phyloP scores from a whole-genome alignment of 1,140 invertebrate genomes.

The Caenorhabditis briggsae region DNA sequence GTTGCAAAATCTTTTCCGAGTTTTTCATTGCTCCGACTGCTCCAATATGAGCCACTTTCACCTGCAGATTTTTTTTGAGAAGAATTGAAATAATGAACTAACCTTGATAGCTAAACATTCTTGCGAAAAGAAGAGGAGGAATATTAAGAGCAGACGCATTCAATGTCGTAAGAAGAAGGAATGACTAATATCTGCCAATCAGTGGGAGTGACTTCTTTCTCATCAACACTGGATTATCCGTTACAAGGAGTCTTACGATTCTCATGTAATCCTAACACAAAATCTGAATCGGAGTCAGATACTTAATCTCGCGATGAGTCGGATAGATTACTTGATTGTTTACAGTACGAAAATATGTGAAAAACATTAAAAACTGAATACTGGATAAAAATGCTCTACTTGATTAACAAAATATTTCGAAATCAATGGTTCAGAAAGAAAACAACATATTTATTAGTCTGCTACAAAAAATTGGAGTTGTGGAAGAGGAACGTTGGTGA shows the following conservation, averaged over 20 bases:
- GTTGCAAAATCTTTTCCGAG: slow-evolving; percentile 66
- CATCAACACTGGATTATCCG: not conserved
- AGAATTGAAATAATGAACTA: not conserved
- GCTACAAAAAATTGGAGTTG: no score
- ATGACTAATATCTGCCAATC: slow-evolving; percentile 16
- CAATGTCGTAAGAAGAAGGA: not conserved
- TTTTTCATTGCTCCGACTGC: slow-evolving; percentile 66
- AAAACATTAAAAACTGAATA: not conserved
- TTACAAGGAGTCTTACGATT: not conserved
- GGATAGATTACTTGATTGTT: not conserved
- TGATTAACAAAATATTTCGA: no score
- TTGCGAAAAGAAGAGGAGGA: slow-evolving; percentile 8
- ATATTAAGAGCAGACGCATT: slow-evolving; percentile 1
- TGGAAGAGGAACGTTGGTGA: no score
- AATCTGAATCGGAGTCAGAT: not conserved
- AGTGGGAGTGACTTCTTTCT: slow-evolving; percentile 27
- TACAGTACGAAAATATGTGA: not conserved
- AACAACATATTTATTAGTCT: no score
- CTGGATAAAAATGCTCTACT: no score
- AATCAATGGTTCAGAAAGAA: no score
- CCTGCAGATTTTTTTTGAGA: not conserved
- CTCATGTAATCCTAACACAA: not conserved
- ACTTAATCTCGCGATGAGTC: not conserved
- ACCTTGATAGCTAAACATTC: slow-evolving; percentile 7
- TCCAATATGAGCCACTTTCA: slow-evolving; percentile 67